Conservation (phyloP, 53 echinoderm and acorn worm genomes). For the Holothuria scabra region DNA sequence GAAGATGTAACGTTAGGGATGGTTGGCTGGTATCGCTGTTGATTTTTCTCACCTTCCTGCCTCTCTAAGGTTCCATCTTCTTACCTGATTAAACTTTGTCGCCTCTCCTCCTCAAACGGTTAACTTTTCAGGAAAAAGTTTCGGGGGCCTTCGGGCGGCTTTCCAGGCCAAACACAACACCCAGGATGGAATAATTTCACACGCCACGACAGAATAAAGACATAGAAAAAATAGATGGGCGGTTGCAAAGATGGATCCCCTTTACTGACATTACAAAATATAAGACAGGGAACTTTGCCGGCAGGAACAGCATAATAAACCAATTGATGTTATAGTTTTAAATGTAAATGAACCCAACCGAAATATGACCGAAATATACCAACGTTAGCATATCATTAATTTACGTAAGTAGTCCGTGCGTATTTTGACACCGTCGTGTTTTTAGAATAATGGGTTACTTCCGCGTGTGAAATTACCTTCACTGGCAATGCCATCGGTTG, state of each 20-base stretch:
- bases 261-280: background rate
- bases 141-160: constrained; percentile 36
- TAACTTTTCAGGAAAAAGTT: no score
- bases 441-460: constrained; percentile 37
- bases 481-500: background rate
- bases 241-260: background rate
- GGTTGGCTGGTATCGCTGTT: background rate
- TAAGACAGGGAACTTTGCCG: background rate
- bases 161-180: constrained; percentile 47
- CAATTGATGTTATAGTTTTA: constrained; percentile 22
- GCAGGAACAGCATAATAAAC: constrained; percentile 11
- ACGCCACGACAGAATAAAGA: no score
- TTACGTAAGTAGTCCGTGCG: constrained; percentile 9
- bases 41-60: constrained; percentile 22
- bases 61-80: background rate
- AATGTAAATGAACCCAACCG: constrained; percentile 40
- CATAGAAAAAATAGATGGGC: no score
- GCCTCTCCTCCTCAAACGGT: constrained; percentile 3
- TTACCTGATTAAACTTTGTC: constrained; percentile 35
- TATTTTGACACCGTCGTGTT: constrained; percentile 27
- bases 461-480: constrained; percentile 22
- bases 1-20: no score
- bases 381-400: constrained; percentile 42
- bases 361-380: background rate
- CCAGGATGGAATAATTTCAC: background rate